Evolutionary conservation across 2,888 invertebrate genomes (phyloP).

Genomic region (Idaea straminata): DNA sequence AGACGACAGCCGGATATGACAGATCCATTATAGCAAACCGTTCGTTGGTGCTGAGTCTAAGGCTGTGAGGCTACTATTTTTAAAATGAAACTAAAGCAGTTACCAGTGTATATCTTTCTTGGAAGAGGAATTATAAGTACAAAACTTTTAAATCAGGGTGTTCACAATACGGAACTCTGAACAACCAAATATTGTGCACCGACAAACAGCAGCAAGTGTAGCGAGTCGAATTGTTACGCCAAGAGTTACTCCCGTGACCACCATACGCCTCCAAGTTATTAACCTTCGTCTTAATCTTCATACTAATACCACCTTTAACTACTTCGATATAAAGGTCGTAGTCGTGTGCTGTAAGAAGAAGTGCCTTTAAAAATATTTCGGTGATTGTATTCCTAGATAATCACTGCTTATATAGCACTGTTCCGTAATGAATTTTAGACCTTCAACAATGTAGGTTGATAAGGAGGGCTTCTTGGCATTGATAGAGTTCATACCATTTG

Average conservation of each 20-base stretch:
- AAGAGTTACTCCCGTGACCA: conserved; percentile 60
- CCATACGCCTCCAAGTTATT: conserved; percentile 27
- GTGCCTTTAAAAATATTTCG: conserved; percentile 12
- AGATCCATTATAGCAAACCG: neutral
- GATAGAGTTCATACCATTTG: neutral
- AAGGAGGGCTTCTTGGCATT: neutral
- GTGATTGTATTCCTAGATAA: conserved; percentile 26
- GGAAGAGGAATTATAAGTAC: no score
- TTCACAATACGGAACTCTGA: conserved; percentile 6
- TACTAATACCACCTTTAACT: conserved; percentile 18
- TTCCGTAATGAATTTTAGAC: conserved; percentile 19
- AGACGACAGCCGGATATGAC: conserved; percentile 1
- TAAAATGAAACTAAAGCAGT: neutral
- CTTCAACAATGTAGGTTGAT: conserved; percentile 4
- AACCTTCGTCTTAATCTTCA: conserved; percentile 15
- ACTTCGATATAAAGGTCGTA: conserved; percentile 11
- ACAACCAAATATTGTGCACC: conserved; percentile 28
- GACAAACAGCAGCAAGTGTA: conserved; percentile 49
- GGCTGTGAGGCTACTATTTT: neutral
- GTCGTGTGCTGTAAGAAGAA: conserved; percentile 8
- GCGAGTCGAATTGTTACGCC: conserved; percentile 54
- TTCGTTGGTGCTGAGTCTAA: neutral
- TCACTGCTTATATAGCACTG: conserved; percentile 24
- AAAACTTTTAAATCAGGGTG: neutral
- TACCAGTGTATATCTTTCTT: no score